Base-by-base conservation (phyloP, 2,888 invertebrate genomes). In the Chirona hameri region DNA sequence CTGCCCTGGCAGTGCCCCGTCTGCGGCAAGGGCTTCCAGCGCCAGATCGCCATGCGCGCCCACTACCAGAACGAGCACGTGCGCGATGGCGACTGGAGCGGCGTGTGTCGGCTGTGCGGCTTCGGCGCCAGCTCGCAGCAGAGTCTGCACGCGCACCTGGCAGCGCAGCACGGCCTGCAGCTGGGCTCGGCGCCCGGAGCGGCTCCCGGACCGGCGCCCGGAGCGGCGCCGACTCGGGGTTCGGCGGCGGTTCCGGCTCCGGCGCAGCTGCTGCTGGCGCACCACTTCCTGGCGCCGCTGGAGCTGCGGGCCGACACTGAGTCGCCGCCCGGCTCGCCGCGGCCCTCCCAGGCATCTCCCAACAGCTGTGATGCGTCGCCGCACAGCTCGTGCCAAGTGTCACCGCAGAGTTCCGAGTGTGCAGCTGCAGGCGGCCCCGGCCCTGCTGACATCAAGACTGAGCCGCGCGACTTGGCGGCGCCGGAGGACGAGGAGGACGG, bases 51-150 rank as follows among this genome's bases (percentile, higher is more conserved):
- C 81, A 96, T 96, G 96, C 91, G 95, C 86, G 96, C 96, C 39
- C 96, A 96, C 88, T 96, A 96, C 89, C 96, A 96, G 88, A 96
- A 96, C 88, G 95, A 95, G 88, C 95, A 96, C 87, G 95, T 95
- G 86, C 94, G 95, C 87, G 95, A 95, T 88, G 91, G 95, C 88
- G 95, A 95, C 83, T 95, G 96, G 89, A 81, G 82, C 46, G 94
- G 94, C 86, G 12, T 12, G 9, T 96, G 96, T 90, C 95, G 95
- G 39, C 89, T 96, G 84, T 96, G 96, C 89, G 94, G 94, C 88
- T 96, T 94, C 88, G 91, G 95, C 85, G 95, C 95, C 82, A 94
- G 94, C 65, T 94, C 95, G 69, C 95, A 95, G 95, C 95, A 96
- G 89, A 95, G 94, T 86, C 90, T 96, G 81, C 90, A 95, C 88